phyloP scores from a whole-genome alignment of 2,888 invertebrate genomes.

The Pherbina coryleti region DNA sequence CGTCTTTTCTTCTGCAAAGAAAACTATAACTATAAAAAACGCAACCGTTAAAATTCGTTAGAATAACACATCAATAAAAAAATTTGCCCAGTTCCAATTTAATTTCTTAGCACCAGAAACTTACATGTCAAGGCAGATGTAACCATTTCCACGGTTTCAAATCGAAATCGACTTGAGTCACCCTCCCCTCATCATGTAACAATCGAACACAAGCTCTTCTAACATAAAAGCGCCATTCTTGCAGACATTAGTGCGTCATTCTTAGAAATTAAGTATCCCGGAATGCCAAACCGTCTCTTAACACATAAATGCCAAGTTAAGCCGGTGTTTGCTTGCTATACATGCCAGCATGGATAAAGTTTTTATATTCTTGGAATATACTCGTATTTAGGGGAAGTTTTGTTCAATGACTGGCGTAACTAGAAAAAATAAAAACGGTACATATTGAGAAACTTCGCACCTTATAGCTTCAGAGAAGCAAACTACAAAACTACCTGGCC shows the following conservation, averaged over 20 bases:
- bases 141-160: background rate
- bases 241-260: slow-evolving; percentile 18
- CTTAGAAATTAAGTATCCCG: background rate
- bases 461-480: background rate
- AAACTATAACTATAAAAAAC: no score
- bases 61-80: no score
- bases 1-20: no score
- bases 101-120: background rate
- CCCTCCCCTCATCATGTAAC: background rate
- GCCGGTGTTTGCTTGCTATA: slow-evolving; percentile 8
- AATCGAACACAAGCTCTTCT: background rate
- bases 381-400: slow-evolving; percentile 15
- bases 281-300: background rate
- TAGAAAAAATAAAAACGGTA: background rate
- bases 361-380: background rate
- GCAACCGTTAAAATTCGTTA: no score
- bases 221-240: background rate
- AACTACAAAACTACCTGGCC: slow-evolving; percentile 12
- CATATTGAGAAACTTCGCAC: slow-evolving; percentile 4
- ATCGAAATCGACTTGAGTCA: background rate
- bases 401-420: background rate
- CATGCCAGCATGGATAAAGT: background rate
- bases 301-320: background rate
- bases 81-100: no score
- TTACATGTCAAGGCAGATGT: background rate